phyloP scores from a whole-genome alignment of 1,140 invertebrate species.

The Argopecten irradians region DNA sequence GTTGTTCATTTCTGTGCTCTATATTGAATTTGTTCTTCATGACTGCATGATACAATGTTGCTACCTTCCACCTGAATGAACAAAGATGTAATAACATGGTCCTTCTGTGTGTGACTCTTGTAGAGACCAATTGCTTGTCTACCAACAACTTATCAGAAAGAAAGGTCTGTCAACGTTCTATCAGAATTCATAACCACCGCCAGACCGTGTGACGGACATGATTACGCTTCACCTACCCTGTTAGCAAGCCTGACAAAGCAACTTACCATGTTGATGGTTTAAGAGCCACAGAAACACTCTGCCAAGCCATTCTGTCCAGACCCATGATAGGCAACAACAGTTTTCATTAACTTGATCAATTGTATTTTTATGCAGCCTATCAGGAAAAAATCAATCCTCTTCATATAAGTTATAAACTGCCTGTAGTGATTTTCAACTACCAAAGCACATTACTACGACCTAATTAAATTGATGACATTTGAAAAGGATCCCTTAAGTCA shows the following conservation, averaged over 20 bases:
- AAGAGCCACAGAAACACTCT: neutral
- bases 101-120: neutral
- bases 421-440: neutral
- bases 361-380: constrained; percentile 9
- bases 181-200: neutral
- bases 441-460: neutral
- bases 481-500: neutral
- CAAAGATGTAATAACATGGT: neutral
- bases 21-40: neutral
- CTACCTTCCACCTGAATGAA: neutral
- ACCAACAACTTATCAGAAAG: neutral
- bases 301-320: neutral
- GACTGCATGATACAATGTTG: neutral
- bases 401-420: constrained; percentile 22
- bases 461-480: neutral
- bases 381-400: neutral
- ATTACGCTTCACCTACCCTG: neutral
- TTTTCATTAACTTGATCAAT: constrained; percentile 18
- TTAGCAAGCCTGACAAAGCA: neutral
- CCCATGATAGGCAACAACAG: neutral
- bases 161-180: neutral
- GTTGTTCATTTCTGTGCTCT: too few species aligned
- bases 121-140: neutral
- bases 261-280: constrained; percentile 22
- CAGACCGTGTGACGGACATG: neutral